These are phyloP conservation scores for Mystacornis crossleyi DNA, from an alignment of 2,113 vertebrate species.

Conservation along the genomic window DNA sequence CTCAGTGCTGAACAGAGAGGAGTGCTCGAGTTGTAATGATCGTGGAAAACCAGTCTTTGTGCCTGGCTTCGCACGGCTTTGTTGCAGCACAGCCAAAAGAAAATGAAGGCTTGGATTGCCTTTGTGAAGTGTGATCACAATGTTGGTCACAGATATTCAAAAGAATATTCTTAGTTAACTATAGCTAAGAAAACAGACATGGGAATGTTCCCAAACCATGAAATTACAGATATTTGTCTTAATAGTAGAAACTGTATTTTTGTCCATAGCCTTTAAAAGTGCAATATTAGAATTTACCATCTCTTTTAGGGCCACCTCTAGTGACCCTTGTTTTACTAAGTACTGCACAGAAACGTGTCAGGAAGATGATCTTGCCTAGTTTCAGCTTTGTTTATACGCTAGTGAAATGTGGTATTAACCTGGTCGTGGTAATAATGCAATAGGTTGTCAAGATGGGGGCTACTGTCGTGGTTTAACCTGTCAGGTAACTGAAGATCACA, in stretches of 20 bases:
- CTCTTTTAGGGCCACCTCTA: not conserved
- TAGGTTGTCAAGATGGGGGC: not conserved
- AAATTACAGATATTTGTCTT: not conserved
- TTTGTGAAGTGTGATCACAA: not conserved
- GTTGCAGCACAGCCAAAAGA: not conserved
- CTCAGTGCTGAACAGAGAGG: not conserved
- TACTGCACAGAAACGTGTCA: not conserved
- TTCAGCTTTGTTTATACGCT: not conserved
- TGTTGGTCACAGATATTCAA: not conserved
- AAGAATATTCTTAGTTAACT: not conserved
- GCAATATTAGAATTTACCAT: not conserved
- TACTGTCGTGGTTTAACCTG: not conserved
- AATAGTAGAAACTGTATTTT: not conserved
- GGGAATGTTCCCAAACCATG: not conserved
- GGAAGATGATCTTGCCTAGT: not conserved
- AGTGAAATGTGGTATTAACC: not conserved
- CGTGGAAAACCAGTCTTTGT: not conserved
- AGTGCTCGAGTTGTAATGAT: not conserved
- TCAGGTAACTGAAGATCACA: not conserved
- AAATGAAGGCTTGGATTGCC: not conserved
- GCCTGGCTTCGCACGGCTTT: not conserved
- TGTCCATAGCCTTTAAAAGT: not conserved
- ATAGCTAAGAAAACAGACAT: not conserved
- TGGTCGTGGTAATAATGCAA: not conserved
- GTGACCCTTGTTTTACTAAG: not conserved